Evolutionary conservation across 2,888 invertebrate genomes (phyloP), one percentile per base, ranked within the genome.

Genomic region (Dryobota labecula): DNA sequence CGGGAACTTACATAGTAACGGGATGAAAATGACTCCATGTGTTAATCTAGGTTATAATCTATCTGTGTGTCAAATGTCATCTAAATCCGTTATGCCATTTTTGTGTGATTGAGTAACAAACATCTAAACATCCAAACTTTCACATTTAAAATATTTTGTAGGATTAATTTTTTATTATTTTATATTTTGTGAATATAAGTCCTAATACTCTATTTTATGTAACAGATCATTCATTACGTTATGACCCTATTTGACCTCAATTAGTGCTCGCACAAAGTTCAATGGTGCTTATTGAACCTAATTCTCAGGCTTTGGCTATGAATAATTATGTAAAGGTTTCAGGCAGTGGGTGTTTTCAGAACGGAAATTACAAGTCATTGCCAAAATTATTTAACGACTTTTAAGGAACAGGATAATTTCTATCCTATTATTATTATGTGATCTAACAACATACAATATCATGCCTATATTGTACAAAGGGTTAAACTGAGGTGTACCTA

Each of bases 201-300:
- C 3, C 8, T 69, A 54, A 43, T n/a, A 33, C 38, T 11, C 13
- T 7, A 60, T 41, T 43, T 33, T 18, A 64, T 18, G 15, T 43
- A 45, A 62, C 24, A 36, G 24, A 49, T 47, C 36, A 45, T 58
- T 56, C 18, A 65, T 66, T 51, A 58, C 27, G 8, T 27, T 27
- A 65, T 67, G 58, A 43, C 51, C 57, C 57, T 81, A 53, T 80
- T 63, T 80, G 57, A 81, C 82, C 77, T 58, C 65, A 66, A 81
- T 81, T 54, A 65, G 53, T 53, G 4, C 13, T 66, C 60, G 24
- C 57, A 33, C 38, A 49, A 70, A 76, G 65, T 76, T 70, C 45
- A 70, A 66, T 66, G 53, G 43, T 70, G 70, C 76, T 70, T 65
- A 76, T 57, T 70, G 70, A 70, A 54, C 57, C 57, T 70, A 65